Evolutionary conservation across 2,888 invertebrate genomes (phyloP).

Genomic region (Dasypolia templi): DNA sequence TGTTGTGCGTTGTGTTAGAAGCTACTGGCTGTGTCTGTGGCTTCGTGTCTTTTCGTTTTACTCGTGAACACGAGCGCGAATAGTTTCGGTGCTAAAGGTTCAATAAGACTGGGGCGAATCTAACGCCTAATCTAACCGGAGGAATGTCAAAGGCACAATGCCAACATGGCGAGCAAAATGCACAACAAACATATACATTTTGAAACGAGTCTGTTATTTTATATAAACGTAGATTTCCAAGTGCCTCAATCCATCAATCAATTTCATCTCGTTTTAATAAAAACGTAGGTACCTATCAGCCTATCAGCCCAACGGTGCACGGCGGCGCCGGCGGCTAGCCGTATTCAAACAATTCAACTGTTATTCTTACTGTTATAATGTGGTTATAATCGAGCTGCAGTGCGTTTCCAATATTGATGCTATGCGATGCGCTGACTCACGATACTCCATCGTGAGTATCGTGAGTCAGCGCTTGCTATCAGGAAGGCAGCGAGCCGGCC

Average conservation of each 20-base stretch:
- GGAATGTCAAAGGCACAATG: too few relatives aligned
- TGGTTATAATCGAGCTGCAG: slow-evolving; percentile 12
- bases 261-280: slow-evolving; percentile 18
- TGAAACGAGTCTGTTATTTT: not conserved
- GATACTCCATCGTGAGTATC: not conserved
- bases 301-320: too few relatives aligned
- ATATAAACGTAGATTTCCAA: slow-evolving; percentile 10
- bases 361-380: slow-evolving; percentile 9
- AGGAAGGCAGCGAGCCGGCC: not conserved
- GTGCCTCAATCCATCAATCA: slow-evolving; percentile 30
- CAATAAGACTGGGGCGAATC: not conserved
- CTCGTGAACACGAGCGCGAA: not conserved
- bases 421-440: not conserved
- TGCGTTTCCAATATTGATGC: slow-evolving; percentile 18
- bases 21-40: not conserved
- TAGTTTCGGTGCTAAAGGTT: not conserved
- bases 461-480: not conserved
- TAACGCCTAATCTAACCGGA: not conserved
- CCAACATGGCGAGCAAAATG: not conserved
- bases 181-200: not conserved
- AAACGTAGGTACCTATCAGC: slow-evolving; percentile 10
- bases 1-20: not conserved
- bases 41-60: too few relatives aligned
- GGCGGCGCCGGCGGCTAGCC: not conserved
- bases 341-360: slow-evolving; percentile 1